A percentile compares a stretch with the other conserved stretches of the same genome.
These are phyloP conservation scores for Lycia hirtaria DNA, from an alignment of 2,888 invertebrate genomes.

Conservation along the genomic window DNA sequence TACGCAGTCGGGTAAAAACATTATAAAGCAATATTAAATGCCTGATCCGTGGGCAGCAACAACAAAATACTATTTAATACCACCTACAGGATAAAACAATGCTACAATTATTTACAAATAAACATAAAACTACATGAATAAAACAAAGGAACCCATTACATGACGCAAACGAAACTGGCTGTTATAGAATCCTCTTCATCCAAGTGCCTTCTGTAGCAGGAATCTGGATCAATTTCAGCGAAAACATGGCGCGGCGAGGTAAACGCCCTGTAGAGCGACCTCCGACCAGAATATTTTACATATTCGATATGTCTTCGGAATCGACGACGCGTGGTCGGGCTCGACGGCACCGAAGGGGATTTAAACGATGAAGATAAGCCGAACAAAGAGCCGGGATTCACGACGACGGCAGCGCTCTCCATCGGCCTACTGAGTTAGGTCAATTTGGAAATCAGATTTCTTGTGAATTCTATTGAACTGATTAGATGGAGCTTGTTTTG, in stretches of 20 bases:
- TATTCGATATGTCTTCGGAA: constrained; percentile 55
- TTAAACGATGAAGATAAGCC: constrained; percentile 25
- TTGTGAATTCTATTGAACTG: constrained; percentile 6
- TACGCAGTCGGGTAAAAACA: too few species aligned
- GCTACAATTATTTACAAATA: not conserved
- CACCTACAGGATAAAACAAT: not conserved
- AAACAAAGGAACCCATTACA: not conserved
- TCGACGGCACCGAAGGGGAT: constrained; percentile 15
- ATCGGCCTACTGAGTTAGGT: constrained; percentile 16
- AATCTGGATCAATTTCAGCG: constrained; percentile 55
- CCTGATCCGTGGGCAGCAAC: too few species aligned
- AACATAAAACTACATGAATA: not conserved
- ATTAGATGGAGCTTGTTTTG: constrained; percentile 3
- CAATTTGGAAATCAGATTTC: constrained; percentile 21
- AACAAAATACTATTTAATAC: not conserved
- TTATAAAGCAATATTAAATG: too few species aligned
- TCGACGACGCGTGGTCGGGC: constrained; percentile 26
- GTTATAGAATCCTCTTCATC: not conserved
- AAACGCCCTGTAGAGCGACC: constrained; percentile 56
- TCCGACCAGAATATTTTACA: constrained; percentile 60
- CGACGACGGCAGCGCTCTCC: not conserved
- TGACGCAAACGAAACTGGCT: not conserved
- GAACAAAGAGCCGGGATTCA: constrained; percentile 23
- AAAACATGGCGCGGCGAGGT: constrained; percentile 53
- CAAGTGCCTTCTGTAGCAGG: constrained; percentile 32